Evolutionary conservation across 1,140 invertebrate genomes (phyloP).

Genomic region (Drosophila sp.): DNA sequence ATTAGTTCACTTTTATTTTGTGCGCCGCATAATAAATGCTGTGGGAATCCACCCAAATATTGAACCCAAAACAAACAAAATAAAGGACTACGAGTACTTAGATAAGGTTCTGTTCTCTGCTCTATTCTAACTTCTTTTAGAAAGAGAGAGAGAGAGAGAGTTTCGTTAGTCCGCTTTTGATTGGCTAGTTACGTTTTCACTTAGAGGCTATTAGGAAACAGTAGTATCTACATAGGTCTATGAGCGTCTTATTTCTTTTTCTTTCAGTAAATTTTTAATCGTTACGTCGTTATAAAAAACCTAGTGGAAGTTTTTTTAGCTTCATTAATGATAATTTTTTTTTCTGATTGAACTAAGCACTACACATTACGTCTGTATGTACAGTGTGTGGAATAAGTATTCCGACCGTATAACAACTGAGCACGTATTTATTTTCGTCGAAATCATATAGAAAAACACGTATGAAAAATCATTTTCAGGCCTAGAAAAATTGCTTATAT

Average conservation of each 20-base stretch:
- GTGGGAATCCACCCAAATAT: slow-evolving; percentile 50
- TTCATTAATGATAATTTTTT: slow-evolving; percentile 5
- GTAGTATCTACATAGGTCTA: slow-evolving; percentile 83
- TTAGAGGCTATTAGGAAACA: slow-evolving; percentile 81
- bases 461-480: slow-evolving; percentile 66
- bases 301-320: slow-evolving; percentile 35
- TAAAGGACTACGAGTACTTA: slow-evolving; percentile 20
- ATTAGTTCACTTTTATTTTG: slow-evolving; percentile 56
- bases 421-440: slow-evolving; percentile 14
- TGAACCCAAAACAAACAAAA: slow-evolving; percentile 30
- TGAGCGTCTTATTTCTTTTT: slow-evolving; percentile 44
- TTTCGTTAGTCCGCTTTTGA: slow-evolving; percentile 54
- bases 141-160: neutral
- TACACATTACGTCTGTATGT: slow-evolving; percentile 46
- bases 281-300: slow-evolving; percentile 34
- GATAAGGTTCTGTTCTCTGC: slow-evolving; percentile 3
- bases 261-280: slow-evolving; percentile 36
- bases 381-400: slow-evolving; percentile 60
- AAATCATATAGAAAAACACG: slow-evolving; percentile 59
- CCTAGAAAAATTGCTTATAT: slow-evolving; percentile 82
- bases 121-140: neutral
- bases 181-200: slow-evolving; percentile 66
- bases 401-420: slow-evolving; percentile 34
- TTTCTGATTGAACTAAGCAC: slow-evolving; percentile 36
- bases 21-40: slow-evolving; percentile 84